Evolutionary conservation across 35 echinoderm and acorn worm genomes (phyloP).

Genomic region (Lytechinus pictus): DNA sequence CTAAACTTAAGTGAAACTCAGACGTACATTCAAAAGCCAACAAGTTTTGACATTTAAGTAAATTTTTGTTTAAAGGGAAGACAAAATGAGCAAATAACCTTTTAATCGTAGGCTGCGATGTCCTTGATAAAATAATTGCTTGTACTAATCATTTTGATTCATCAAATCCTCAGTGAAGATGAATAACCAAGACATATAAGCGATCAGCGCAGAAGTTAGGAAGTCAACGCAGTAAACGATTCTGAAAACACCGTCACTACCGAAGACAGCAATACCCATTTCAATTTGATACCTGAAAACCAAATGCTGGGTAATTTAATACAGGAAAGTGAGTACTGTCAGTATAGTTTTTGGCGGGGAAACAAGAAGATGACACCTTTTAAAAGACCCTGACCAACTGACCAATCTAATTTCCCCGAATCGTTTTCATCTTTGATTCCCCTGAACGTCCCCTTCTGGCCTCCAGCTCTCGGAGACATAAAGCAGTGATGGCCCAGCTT

Average conservation of each 20-base stretch:
- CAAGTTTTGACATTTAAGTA: neutral
- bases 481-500: neutral
- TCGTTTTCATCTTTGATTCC: neutral
- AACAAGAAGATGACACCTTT: neutral
- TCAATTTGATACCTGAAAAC: no score
- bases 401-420: neutral
- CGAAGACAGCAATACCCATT: no score
- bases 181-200: no score
- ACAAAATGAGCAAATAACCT: no score
- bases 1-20: neutral
- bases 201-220: no score
- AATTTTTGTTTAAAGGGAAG: no score
- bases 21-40: neutral
- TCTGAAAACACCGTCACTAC: no score
- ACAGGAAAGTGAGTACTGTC: no score
- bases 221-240: no score
- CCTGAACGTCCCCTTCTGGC: neutral
- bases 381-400: neutral
- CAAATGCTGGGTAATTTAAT: no score
- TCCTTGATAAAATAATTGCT: neutral
- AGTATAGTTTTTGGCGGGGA: neutral
- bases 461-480: neutral
- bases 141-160: no score
- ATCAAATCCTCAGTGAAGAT: no score
- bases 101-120: neutral